Evolutionary conservation across 2,888 invertebrate species (phyloP).

Genomic region (Nineta flava): DNA sequence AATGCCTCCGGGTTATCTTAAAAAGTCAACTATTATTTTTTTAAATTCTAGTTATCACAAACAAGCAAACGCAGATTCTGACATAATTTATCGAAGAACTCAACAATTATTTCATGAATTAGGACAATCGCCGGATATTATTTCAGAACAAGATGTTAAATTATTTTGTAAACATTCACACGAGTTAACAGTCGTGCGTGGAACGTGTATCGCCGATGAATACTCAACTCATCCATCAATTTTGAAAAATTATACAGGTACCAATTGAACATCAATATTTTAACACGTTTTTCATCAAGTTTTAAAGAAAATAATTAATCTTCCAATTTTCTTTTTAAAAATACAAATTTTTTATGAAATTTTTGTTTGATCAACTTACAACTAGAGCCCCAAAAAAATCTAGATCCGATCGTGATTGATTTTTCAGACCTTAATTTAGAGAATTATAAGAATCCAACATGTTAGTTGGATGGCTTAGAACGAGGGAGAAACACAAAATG

Average conservation of each 20-base stretch:
- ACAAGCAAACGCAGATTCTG: conserved; percentile 69
- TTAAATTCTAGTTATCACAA: conserved; percentile 46
- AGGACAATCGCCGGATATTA: conserved; percentile 53
- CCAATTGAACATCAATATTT: too few species aligned
- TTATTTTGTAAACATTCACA: conserved; percentile 79
- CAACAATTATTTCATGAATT: conserved; percentile 64
- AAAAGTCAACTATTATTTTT: neutral
- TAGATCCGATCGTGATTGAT: too few species aligned
- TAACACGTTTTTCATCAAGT: too few species aligned
- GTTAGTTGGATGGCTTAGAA: too few species aligned
- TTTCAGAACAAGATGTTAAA: conserved; percentile 51
- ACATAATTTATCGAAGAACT: conserved; percentile 64
- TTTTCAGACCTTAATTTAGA: too few species aligned
- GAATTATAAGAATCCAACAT: too few species aligned
- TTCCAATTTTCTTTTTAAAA: too few species aligned
- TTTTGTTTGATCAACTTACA: too few species aligned
- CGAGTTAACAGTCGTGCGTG: conserved; percentile 62
- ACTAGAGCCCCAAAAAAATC: too few species aligned
- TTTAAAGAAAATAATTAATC: too few species aligned
- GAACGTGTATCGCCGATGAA: conserved; percentile 66
- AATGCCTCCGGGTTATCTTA: neutral
- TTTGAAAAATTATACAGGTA: conserved; percentile 6
- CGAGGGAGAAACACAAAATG: too few species aligned
- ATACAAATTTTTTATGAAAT: too few species aligned
- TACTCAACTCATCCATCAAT: conserved; percentile 34